phyloP scores from a whole-genome alignment of 2,888 invertebrate genomes.

The Tenthredo scrophulariae region DNA sequence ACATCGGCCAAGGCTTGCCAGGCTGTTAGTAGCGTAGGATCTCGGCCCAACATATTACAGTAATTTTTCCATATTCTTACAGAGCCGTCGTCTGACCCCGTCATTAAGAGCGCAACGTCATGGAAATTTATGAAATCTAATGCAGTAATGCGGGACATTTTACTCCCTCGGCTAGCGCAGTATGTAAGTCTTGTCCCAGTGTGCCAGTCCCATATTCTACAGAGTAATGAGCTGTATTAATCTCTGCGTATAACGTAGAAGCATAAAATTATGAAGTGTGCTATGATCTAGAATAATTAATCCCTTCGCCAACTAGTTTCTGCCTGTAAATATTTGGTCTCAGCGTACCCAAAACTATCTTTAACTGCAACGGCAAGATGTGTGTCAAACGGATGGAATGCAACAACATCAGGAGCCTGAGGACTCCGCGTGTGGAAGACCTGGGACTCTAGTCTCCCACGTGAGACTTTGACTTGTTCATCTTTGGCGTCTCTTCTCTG shows the following conservation, averaged over 20 bases:
- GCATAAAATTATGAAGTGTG: background rate
- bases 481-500: conserved; percentile 83
- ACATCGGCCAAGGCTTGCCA: conserved; percentile 92
- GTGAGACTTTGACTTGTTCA: conserved; percentile 82
- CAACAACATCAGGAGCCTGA: conserved; percentile 88
- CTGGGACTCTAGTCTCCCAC: conserved; percentile 88
- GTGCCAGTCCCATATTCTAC: conserved; percentile 91
- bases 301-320: background rate
- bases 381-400: conserved; percentile 94
- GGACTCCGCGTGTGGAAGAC: conserved; percentile 90
- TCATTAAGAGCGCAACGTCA: conserved; percentile 87
- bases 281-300: conserved; percentile 1
- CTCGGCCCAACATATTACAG: conserved; percentile 73
- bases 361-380: conserved; percentile 93
- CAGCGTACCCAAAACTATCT: conserved; percentile 87
- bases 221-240: conserved; percentile 59
- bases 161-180: conserved; percentile 80
- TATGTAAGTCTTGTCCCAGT: conserved; percentile 85
- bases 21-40: conserved; percentile 82
- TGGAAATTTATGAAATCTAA: conserved; percentile 94
- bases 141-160: conserved; percentile 86
- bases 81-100: conserved; percentile 89
- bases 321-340: background rate
- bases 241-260: conserved; percentile 46
- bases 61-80: conserved; percentile 85